phyloP scores from a whole-genome alignment of 1,140 invertebrate genomes.

The Popillia japonica region DNA sequence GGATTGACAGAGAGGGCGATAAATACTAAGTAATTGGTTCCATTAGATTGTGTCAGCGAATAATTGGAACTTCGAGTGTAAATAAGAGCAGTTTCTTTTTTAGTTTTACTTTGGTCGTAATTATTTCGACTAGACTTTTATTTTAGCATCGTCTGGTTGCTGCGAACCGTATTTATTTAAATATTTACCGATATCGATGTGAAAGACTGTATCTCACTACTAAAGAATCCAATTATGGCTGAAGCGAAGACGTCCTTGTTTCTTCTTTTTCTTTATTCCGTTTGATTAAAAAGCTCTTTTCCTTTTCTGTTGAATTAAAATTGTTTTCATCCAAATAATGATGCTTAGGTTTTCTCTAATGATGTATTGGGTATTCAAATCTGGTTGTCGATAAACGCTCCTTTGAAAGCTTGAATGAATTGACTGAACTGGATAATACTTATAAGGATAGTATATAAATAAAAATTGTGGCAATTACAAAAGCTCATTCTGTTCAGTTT shows the following conservation, averaged over 20 bases:
- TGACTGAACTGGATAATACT: too few relatives aligned
- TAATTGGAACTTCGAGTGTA: slow-evolving; percentile 4
- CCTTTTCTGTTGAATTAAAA: neutral
- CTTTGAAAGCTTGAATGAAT: too few relatives aligned
- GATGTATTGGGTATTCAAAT: neutral
- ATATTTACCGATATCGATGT: neutral
- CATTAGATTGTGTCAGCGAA: slow-evolving; percentile 13
- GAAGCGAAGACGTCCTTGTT: neutral
- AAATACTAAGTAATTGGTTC: slow-evolving; percentile 11
- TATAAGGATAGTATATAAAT: too few relatives aligned
- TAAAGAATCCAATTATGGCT: neutral
- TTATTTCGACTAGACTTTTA: neutral
- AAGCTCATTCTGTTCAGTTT: too few relatives aligned
- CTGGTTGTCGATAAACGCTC: too few relatives aligned
- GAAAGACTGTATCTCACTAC: neutral
- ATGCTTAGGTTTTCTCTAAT: neutral
- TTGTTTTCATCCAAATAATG: neutral
- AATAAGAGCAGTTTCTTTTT: neutral
- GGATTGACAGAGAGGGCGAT: neutral
- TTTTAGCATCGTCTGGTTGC: neutral
- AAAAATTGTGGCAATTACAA: too few relatives aligned
- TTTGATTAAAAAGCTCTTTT: neutral
- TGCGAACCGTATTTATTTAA: neutral
- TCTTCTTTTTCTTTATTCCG: neutral
- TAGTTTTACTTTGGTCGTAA: neutral